Evolutionary conservation across 2,888 invertebrate species (phyloP).

Genomic region (Nemurella pictetii): DNA sequence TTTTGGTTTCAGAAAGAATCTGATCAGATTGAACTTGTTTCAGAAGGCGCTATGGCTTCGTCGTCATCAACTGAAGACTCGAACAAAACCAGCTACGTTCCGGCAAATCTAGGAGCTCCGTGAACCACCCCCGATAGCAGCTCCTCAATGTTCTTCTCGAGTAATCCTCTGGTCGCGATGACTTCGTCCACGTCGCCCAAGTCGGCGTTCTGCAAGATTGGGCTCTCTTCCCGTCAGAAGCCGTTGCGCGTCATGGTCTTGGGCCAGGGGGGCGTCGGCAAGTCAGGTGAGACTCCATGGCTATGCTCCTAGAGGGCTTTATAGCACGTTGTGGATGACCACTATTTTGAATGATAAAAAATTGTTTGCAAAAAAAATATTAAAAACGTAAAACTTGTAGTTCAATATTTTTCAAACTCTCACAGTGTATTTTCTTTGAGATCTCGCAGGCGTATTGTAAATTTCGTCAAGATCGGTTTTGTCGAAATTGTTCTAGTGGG

Average conservation of each 20-base stretch:
- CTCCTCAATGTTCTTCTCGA: conserved; percentile 21
- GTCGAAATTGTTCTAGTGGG: no score
- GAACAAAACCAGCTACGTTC: not conserved
- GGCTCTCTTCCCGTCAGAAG: conserved; percentile 66
- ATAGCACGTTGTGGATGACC: no score
- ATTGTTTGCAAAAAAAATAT: no score
- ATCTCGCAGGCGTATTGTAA: no score
- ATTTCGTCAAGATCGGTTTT: no score
- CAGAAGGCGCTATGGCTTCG: not conserved
- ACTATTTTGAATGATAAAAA: no score
- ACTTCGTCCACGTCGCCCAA: conserved; percentile 63
- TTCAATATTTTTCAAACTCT: no score
- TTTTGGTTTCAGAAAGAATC: no score
- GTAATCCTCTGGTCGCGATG: conserved; percentile 25
- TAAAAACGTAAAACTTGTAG: no score
- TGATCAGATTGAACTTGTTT: not conserved
- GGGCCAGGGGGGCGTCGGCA: conserved; percentile 80
- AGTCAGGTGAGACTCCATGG: conserved; percentile 73
- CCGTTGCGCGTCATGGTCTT: conserved; percentile 75
- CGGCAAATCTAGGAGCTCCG: not conserved
- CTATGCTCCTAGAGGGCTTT: no score
- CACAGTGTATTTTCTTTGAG: no score
- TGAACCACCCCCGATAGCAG: not conserved
- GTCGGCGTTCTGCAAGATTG: conserved; percentile 68
- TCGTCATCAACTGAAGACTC: not conserved